These are phyloP conservation scores for Rutpela maculata DNA, from an alignment of 2,888 invertebrate genomes.

Conservation along the genomic window DNA sequence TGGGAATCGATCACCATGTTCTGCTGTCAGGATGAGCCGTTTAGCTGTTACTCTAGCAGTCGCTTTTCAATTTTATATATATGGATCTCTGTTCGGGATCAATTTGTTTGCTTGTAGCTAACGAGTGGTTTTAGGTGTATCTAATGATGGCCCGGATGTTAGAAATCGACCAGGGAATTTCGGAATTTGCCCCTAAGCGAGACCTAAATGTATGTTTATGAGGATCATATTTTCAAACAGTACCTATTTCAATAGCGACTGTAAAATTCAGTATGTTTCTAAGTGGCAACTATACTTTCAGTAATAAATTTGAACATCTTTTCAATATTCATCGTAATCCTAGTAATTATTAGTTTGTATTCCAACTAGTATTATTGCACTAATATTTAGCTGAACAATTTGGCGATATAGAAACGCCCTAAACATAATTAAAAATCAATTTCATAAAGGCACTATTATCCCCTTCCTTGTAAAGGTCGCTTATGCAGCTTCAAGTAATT, in stretches of 20 bases:
- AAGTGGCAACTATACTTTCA: too few species aligned
- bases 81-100: slow-evolving; percentile 45
- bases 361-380: too few species aligned
- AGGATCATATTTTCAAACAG: slow-evolving; percentile 12
- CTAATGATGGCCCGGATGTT: slow-evolving; percentile 46
- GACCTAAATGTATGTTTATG: slow-evolving; percentile 27
- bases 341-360: too few species aligned
- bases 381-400: too few species aligned
- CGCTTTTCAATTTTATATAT: slow-evolving; percentile 39
- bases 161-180: slow-evolving; percentile 29
- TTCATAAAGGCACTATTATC: too few species aligned
- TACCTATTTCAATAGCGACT: neutral
- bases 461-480: too few species aligned
- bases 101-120: slow-evolving; percentile 57
- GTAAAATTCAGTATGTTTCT: neutral
- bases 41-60: slow-evolving; percentile 43
- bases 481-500: too few species aligned
- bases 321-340: too few species aligned
- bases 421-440: too few species aligned
- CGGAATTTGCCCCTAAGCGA: slow-evolving; percentile 24
- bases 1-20: slow-evolving; percentile 71
- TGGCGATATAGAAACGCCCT: too few species aligned
- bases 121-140: slow-evolving; percentile 57
- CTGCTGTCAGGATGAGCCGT: slow-evolving; percentile 53
- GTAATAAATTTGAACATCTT: too few species aligned